These are phyloP conservation scores for Rhyzopertha dominica DNA, from an alignment of 1,140 invertebrate species.

Conservation along the genomic window DNA sequence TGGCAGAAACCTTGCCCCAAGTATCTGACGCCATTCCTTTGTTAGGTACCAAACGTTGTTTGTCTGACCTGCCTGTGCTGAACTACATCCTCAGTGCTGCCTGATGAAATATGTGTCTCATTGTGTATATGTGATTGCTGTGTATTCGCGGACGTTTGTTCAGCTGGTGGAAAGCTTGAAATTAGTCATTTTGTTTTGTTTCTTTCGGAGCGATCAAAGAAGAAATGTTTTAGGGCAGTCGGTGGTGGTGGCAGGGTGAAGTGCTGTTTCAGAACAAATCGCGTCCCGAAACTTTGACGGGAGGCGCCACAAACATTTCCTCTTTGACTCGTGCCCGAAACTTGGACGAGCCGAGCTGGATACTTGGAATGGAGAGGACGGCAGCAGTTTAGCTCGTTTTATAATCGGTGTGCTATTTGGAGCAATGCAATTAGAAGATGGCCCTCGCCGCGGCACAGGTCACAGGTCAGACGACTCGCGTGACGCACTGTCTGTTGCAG, in stretches of 20 bases:
- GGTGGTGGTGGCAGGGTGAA: slow-evolving; percentile 19
- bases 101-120: slow-evolving; percentile 41
- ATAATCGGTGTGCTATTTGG: too few relatives aligned
- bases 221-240: slow-evolving; percentile 41
- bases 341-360: slow-evolving; percentile 38
- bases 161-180: slow-evolving; percentile 8
- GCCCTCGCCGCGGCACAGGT: slow-evolving; percentile 32
- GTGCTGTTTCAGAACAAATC: slow-evolving; percentile 20
- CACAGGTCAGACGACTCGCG: slow-evolving; percentile 40
- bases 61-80: slow-evolving; percentile 47
- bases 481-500: slow-evolving; percentile 67
- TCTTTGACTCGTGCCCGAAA: slow-evolving; percentile 38
- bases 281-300: background rate
- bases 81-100: slow-evolving; percentile 44
- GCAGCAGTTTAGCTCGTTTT: too few relatives aligned
- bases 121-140: slow-evolving; percentile 44
- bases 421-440: too few relatives aligned
- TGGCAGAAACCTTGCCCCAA: slow-evolving; percentile 92
- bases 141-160: slow-evolving; percentile 29
- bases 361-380: slow-evolving; percentile 46
- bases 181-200: slow-evolving; percentile 19
- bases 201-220: slow-evolving; percentile 40
- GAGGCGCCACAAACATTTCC: slow-evolving; percentile 41
- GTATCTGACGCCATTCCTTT: slow-evolving; percentile 91
- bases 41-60: slow-evolving; percentile 71